Evolutionary conservation across 2,888 invertebrate species (phyloP).

Genomic region (Thalpophila matura): DNA sequence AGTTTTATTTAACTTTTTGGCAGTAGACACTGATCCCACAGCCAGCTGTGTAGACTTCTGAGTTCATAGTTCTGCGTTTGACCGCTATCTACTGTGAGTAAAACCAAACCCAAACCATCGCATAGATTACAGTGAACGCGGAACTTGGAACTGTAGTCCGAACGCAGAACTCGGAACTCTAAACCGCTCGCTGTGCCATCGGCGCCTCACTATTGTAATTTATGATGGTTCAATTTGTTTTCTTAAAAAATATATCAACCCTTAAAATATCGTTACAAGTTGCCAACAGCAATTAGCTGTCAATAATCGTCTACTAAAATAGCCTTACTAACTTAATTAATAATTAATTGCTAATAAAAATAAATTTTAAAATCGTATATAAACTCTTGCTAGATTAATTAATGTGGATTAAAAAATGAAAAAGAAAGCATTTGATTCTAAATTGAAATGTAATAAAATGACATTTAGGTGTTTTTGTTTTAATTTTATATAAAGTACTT

Average conservation of each 20-base stretch:
- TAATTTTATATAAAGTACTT: constrained; percentile 64
- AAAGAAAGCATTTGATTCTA: constrained; percentile 89
- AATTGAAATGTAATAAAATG: constrained; percentile 89
- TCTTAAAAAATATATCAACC: constrained; percentile 8
- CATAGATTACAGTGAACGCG: no score
- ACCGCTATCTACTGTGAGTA: no score
- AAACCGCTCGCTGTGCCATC: no score
- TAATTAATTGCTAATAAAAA: constrained; percentile 79
- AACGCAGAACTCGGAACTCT: no score
- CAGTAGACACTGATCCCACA: no score
- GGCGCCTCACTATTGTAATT: no score
- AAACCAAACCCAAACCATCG: no score
- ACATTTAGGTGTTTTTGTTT: constrained; percentile 84
- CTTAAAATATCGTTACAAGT: constrained; percentile 75
- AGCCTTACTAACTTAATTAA: constrained; percentile 89
- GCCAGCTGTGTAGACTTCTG: no score
- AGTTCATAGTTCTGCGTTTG: no score
- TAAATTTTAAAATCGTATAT: constrained; percentile 80
- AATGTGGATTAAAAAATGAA: constrained; percentile 84
- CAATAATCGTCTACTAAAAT: constrained; percentile 84
- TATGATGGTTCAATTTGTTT: not conserved
- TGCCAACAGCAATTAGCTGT: constrained; percentile 70
- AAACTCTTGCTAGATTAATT: constrained; percentile 84
- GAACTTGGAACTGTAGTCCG: no score
- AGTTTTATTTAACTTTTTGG: not conserved